Evolutionary conservation across 1,140 invertebrate species (phyloP).

Genomic region (Meloidogyne floridensis): DNA sequence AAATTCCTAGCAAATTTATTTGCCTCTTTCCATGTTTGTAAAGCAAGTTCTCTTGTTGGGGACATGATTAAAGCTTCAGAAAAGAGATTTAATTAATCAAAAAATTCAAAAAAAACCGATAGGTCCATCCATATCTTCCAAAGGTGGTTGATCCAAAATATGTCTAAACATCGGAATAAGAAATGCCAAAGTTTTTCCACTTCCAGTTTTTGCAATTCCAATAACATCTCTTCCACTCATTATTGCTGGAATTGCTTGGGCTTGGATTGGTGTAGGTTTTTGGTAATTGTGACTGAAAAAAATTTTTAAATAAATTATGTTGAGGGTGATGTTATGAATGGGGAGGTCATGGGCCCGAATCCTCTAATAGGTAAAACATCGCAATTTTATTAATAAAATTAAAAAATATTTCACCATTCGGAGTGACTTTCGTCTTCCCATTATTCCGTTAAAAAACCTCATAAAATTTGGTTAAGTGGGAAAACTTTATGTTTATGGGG

Average conservation of each 20-base stretch:
- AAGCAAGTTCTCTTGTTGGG: slow-evolving; percentile 93
- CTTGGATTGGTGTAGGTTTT: slow-evolving; percentile 97
- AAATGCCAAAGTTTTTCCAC: slow-evolving; percentile 97
- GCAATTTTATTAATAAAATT: no score
- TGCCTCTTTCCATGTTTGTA: slow-evolving; percentile 97
- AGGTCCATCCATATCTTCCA: slow-evolving; percentile 94
- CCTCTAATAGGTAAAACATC: background rate
- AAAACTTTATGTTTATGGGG: no score
- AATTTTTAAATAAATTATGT: background rate
- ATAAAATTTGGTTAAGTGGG: no score
- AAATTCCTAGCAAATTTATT: slow-evolving; percentile 90
- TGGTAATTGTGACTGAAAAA: slow-evolving; percentile 77
- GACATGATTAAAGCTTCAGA: slow-evolving; percentile 82
- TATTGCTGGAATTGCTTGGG: slow-evolving; percentile 96
- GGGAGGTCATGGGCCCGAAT: background rate
- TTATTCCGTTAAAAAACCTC: no score
- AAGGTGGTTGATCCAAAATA: slow-evolving; percentile 86
- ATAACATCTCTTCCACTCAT: slow-evolving; percentile 95
- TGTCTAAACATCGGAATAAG: slow-evolving; percentile 97
- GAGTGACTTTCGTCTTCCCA: no score
- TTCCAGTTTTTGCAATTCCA: slow-evolving; percentile 98
- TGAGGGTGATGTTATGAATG: slow-evolving; percentile 71
- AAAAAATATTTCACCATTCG: no score
- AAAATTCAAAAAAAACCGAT: slow-evolving; percentile 72
- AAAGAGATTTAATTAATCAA: slow-evolving; percentile 11